A percentile compares a stretch with the other conserved stretches of the same genome.
Evolutionary conservation across 1,140 invertebrate genomes (phyloP).

Genomic region (Copidosoma floridanum): DNA sequence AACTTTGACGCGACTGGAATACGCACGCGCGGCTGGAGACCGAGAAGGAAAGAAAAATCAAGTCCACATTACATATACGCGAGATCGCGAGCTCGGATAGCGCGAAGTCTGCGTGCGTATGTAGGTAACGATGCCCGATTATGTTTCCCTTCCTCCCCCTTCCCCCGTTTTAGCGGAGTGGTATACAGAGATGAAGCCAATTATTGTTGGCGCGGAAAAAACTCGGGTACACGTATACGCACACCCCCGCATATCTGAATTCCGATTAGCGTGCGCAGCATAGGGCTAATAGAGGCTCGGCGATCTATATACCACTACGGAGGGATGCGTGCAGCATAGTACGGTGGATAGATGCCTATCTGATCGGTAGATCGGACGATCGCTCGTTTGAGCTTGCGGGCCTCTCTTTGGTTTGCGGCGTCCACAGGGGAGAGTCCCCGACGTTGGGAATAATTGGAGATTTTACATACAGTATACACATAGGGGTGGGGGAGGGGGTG

Average conservation of each 20-base stretch:
- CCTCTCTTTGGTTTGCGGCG: too few relatives aligned
- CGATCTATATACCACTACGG: too few relatives aligned
- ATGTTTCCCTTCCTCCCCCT: not conserved
- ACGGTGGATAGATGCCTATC: too few relatives aligned
- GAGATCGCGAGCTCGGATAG: constrained; percentile 9
- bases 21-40: not conserved
- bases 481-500: too few relatives aligned
- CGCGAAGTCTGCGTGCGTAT: too few relatives aligned
- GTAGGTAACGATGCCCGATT: constrained; percentile 14
- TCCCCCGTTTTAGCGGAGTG: not conserved
- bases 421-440: not conserved
- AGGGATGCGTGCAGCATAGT: too few relatives aligned
- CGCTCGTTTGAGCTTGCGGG: too few relatives aligned
- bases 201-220: constrained; percentile 19
- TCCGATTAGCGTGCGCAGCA: not conserved
- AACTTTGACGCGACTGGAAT: constrained; percentile 13
- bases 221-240: not conserved
- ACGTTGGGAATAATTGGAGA: constrained; percentile 24
- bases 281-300: not conserved
- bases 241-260: not conserved
- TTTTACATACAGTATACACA: too few relatives aligned
- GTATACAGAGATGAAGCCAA: constrained; percentile 15
- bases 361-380: too few relatives aligned
- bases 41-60: too few relatives aligned
- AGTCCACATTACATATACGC: too few relatives aligned